Base-by-base conservation (phyloP, 2,113 vertebrate species). In the Ciconia boyciana region DNA sequence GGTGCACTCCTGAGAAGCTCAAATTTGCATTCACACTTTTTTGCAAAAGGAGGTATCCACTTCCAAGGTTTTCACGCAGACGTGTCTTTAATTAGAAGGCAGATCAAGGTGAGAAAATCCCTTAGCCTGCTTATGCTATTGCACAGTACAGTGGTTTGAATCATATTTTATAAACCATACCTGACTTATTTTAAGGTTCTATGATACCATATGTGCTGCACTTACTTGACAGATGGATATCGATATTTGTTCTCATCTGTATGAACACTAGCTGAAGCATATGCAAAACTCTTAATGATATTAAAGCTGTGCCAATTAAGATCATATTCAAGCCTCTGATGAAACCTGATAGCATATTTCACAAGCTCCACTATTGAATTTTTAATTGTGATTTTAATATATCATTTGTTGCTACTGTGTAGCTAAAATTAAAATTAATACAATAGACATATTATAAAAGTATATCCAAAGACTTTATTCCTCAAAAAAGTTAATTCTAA, bases 301-400 rank as follows among this genome's bases (percentile, higher is more conserved):
- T 98, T 97, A 98, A 98, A 97, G 66, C 82, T 95, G 71, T 97
- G 87, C 93, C 94, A 97, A 90, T 97, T 98, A 97, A 98, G 94
- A 96, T 94, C 77, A 96, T 93, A 93, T 93, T 98, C 92, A 94
- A 96, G 68, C 54, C 91, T 94, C 96, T 96, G 88, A 94, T 90
- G 83, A 96, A 93, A 97, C 58, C 60, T 58, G 62, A 95, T 92
- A 96, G 7, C 32, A 75, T 93, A 57, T 96, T 97, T 96, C 79
- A 92, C 87, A 97, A 96, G 90, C 87, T 96, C 46, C 25, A 89
- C 36, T 95, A 88, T 31, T 70, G 58, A 96, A 90, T 89, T 95
- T 96, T 95, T 96, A 83, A 69, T 81, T 81, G 39, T 60, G 19
- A 68, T 92, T 93, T 97, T 96, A 90, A 80, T 93, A 76, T 39